These are phyloP conservation scores for Taphrorychus bicolor DNA, from an alignment of 2,888 invertebrate genomes.

Conservation along the genomic window DNA sequence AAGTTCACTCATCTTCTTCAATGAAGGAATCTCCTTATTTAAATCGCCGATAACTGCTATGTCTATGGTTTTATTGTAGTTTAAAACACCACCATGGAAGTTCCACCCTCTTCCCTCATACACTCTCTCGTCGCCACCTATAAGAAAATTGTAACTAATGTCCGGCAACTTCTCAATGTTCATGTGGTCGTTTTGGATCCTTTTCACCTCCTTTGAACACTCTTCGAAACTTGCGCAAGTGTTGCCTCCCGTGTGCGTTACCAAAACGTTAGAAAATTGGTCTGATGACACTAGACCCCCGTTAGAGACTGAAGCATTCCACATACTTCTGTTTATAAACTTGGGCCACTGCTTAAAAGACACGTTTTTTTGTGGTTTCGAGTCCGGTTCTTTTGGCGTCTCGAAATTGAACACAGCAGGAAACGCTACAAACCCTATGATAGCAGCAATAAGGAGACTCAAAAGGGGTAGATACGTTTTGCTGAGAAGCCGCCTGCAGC, in stretches of 20 bases:
- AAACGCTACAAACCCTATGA: no score
- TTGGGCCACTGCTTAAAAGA: no score
- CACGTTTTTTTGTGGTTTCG: no score
- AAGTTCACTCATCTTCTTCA: no score
- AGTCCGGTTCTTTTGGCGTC: no score
- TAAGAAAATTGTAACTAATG: constrained; percentile 61
- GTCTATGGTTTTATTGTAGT: constrained; percentile 35
- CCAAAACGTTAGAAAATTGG: no score
- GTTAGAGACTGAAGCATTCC: no score
- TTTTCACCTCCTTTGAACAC: constrained; percentile 57
- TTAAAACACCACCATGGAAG: constrained; percentile 48
- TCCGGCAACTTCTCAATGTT: constrained; percentile 53
- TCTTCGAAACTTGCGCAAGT: constrained; percentile 57
- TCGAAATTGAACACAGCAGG: not conserved
- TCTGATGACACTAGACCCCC: no score
- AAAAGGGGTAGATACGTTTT: no score
- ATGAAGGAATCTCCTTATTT: constrained; percentile 30
- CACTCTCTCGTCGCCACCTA: constrained; percentile 79
- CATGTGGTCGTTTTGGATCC: constrained; percentile 18
- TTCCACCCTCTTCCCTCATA: constrained; percentile 68
- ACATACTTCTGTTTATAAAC: not conserved
- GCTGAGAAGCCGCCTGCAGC: not conserved
- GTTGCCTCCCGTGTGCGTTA: not conserved
- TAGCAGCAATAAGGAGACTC: no score
- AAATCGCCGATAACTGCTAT: constrained; percentile 44